Percentiles rank a stretch among this genome's conserved stretches.
Conservation (phyloP, 2,113 vertebrate species). For the Fulica atra region DNA sequence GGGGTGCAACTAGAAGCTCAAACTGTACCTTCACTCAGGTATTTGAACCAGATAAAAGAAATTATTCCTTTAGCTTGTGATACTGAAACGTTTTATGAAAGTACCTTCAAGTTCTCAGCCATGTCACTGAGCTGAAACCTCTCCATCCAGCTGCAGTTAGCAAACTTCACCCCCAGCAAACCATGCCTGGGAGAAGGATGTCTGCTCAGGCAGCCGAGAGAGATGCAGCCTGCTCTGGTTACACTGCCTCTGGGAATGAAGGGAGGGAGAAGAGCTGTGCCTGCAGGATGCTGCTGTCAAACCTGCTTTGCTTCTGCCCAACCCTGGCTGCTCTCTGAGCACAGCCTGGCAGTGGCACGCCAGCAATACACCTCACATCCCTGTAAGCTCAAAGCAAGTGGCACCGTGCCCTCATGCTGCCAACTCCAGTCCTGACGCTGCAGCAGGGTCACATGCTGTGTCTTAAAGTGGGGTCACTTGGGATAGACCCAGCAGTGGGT, state of each 20-base stretch:
- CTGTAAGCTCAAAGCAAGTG: fast-evolving
- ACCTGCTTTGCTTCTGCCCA: fast-evolving
- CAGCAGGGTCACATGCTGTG: neutral
- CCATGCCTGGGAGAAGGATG: neutral
- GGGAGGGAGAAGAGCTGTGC: neutral
- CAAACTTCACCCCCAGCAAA: neutral
- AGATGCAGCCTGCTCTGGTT: neutral
- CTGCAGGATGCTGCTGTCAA: neutral
- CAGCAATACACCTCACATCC: neutral
- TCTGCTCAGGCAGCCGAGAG: fast-evolving
- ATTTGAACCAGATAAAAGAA: neutral
- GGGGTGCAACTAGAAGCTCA: neutral
- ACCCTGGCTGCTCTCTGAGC: neutral
- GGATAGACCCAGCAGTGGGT: fast-evolving
- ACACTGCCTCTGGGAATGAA: neutral
- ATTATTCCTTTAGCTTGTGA: neutral
- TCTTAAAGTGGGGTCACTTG: too few relatives aligned
- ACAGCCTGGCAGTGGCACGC: fast-evolving
- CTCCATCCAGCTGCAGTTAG: neutral
- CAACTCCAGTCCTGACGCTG: neutral
- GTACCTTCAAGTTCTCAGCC: neutral
- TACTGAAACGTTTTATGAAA: neutral
- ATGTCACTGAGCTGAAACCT: neutral
- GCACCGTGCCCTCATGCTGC: neutral
- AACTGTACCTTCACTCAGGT: neutral